phyloP scores from a whole-genome alignment of 2,888 invertebrate genomes.

The Hirtodrosophila histrioides region DNA sequence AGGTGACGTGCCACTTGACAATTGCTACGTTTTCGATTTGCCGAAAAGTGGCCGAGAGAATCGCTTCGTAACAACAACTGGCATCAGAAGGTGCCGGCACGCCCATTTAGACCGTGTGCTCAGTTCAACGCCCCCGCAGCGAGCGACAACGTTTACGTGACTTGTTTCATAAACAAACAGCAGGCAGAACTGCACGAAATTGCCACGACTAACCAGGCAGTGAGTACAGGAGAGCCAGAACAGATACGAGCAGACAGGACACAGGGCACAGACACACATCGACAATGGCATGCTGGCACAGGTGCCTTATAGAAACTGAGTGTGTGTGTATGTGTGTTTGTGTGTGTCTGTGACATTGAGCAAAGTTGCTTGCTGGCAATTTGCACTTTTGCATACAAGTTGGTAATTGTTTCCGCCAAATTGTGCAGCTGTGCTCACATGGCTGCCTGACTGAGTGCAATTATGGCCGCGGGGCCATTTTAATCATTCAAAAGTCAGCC shows the following conservation, averaged over 20 bases:
- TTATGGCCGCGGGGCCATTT: conserved; percentile 46
- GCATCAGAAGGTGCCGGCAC: conserved; percentile 65
- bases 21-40: conserved; percentile 78
- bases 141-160: conserved; percentile 71
- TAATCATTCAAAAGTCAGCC: conserved; percentile 74
- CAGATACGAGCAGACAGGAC: conserved; percentile 3
- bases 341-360: conserved; percentile 62
- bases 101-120: conserved; percentile 65
- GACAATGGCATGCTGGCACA: conserved; percentile 37
- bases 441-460: conserved; percentile 23
- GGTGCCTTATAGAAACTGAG: conserved; percentile 28
- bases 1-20: conserved; percentile 76
- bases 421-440: conserved; percentile 55
- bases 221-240: conserved; percentile 8
- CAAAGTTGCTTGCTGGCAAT: conserved; percentile 59
- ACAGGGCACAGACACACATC: conserved; percentile 22
- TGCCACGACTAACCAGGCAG: conserved; percentile 47
- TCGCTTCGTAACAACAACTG: conserved; percentile 16
- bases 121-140: conserved; percentile 76
- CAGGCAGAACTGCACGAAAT: conserved; percentile 75
- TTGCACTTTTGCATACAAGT: conserved; percentile 78
- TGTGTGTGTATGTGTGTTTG: conserved; percentile 20
- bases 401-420: conserved; percentile 76
- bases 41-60: conserved; percentile 63
- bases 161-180: conserved; percentile 78